phyloP scores from a whole-genome alignment of 2,797 vertebrate genomes.

The Artibeus jamaicensis region DNA sequence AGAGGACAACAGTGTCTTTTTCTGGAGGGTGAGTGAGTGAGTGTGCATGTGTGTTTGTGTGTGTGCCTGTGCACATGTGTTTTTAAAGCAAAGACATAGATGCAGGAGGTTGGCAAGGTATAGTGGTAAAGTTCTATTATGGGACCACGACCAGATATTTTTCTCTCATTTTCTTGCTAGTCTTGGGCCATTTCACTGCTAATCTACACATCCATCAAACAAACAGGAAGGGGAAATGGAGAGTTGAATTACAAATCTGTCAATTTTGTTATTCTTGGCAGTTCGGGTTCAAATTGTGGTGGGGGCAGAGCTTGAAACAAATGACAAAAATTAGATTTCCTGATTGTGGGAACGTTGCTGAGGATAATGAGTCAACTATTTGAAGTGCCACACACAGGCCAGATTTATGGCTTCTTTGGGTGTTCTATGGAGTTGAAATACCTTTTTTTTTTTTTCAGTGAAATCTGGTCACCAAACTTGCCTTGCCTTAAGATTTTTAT shows the following conservation, averaged over 20 bases:
- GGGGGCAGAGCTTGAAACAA: constrained; percentile 55
- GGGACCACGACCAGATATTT: constrained; percentile 21
- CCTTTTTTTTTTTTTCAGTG: not conserved
- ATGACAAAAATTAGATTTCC: constrained; percentile 62
- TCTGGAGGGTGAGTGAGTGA: not conserved
- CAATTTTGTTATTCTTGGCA: constrained; percentile 68
- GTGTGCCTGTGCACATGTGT: not conserved
- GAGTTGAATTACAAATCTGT: constrained; percentile 70
- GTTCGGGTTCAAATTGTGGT: constrained; percentile 55
- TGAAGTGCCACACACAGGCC: not conserved
- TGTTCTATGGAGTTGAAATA: not conserved
- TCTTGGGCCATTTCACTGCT: constrained; percentile 75
- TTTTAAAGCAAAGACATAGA: not conserved
- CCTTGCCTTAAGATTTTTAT: constrained; percentile 38
- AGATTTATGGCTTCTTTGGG: not conserved
- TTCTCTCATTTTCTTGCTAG: constrained; percentile 62
- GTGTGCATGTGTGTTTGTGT: not conserved
- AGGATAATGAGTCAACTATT: constrained; percentile 35
- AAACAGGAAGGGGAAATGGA: constrained; percentile 70
- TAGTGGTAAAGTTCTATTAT: not conserved
- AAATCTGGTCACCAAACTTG: constrained; percentile 3
- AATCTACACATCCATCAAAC: constrained; percentile 75
- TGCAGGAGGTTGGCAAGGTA: not conserved
- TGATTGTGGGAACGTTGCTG: constrained; percentile 35
- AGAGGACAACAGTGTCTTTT: not conserved